phyloP scores from a whole-genome alignment of 2,797 vertebrate genomes.

The Enteromius unitaeniatus region DNA sequence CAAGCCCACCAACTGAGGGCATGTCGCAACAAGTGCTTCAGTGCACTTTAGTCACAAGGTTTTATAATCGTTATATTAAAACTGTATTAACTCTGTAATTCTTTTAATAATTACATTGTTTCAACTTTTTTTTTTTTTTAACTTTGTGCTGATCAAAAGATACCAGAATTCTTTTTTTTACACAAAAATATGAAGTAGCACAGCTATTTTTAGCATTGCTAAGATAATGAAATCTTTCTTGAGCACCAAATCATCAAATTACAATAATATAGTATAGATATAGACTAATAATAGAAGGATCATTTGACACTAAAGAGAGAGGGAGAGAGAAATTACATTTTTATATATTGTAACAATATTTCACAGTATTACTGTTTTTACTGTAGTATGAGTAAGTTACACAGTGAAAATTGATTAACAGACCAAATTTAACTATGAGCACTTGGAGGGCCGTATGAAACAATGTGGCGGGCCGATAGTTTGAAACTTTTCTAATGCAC shows the following conservation, averaged over 20 bases:
- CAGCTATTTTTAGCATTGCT: background rate
- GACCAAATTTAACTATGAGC: background rate
- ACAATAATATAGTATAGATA: too few species aligned
- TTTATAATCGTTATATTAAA: too few species aligned
- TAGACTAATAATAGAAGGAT: background rate
- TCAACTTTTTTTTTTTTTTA: too few species aligned
- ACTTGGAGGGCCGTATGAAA: background rate
- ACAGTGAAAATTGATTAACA: conserved; percentile 1
- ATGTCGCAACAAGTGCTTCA: background rate
- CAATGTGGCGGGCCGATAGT: background rate
- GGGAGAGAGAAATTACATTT: background rate
- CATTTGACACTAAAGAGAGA: background rate
- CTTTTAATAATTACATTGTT: background rate
- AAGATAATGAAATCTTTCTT: background rate
- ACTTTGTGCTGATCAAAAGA: background rate
- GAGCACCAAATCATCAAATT: background rate
- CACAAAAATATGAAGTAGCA: background rate
- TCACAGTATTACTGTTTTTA: background rate
- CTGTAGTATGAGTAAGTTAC: background rate
- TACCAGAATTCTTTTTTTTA: background rate
- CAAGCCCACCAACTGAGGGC: background rate
- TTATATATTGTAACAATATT: background rate
- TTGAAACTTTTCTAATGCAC: background rate
- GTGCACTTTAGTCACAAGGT: background rate
- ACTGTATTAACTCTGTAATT: too few species aligned